Evolutionary conservation across 1,140 invertebrate species (phyloP).

Genomic region (Triops longicaudatus): DNA sequence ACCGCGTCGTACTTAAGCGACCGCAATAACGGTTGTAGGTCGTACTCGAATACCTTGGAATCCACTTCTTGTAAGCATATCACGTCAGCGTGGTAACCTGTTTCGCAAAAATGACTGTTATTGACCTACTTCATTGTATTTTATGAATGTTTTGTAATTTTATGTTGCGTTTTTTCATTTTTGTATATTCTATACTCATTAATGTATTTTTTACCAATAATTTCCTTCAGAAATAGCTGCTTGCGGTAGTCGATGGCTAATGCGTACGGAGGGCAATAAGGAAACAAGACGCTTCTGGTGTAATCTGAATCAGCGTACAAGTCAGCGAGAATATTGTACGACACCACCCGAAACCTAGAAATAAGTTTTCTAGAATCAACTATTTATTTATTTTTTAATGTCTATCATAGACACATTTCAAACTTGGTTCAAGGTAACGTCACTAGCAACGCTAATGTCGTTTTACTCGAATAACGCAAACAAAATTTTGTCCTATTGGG

Average conservation of each 20-base stretch:
- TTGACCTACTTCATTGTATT: not conserved
- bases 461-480: no score
- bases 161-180: no score
- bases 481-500: no score
- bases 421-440: no score
- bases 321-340: constrained; percentile 83
- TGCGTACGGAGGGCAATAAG: constrained; percentile 68
- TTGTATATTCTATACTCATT: no score
- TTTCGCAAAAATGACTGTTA: not conserved
- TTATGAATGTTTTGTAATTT: no score
- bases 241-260: constrained; percentile 77
- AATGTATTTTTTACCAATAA: constrained; percentile 50
- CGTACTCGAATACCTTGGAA: constrained; percentile 60
- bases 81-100: constrained; percentile 80
- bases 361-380: no score
- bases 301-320: constrained; percentile 73
- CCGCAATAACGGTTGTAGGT: constrained; percentile 55
- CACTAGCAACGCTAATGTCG: no score
- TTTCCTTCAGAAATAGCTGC: constrained; percentile 70
- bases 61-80: constrained; percentile 91
- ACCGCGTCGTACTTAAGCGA: constrained; percentile 48
- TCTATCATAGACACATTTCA: no score
- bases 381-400: no score
- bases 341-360: constrained; percentile 64
- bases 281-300: constrained; percentile 59